Evolutionary conservation across 1,140 invertebrate species (phyloP).

Genomic region (Ganaspis sp.): DNA sequence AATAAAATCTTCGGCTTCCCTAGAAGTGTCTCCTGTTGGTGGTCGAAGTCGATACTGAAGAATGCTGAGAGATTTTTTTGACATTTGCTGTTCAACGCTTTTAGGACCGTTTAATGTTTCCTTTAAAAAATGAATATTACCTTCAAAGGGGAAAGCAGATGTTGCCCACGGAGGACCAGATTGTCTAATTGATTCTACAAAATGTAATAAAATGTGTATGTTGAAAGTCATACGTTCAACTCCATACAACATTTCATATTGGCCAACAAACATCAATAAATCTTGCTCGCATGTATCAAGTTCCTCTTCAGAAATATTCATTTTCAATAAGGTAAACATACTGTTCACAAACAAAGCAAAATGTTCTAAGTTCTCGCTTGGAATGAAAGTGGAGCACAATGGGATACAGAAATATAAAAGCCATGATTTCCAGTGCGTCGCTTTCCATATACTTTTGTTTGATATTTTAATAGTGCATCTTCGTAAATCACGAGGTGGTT

Average conservation of each 20-base stretch:
- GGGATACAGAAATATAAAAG: neutral
- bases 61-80: neutral
- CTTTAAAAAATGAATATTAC: conserved; percentile 32
- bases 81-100: conserved; percentile 36
- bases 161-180: conserved; percentile 38
- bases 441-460: conserved; percentile 35
- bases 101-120: conserved; percentile 32
- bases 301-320: conserved; percentile 30
- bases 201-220: conserved; percentile 36
- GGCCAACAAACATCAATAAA: conserved; percentile 37
- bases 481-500: conserved; percentile 41
- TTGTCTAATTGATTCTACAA: neutral
- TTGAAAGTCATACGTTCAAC: conserved; percentile 36
- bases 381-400: neutral
- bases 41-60: neutral
- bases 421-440: conserved; percentile 43
- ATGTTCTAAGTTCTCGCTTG: neutral
- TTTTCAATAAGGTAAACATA: conserved; percentile 28
- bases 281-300: conserved; percentile 35
- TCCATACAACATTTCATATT: conserved; percentile 41
- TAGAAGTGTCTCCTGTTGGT: neutral
- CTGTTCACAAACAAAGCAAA: conserved; percentile 38
- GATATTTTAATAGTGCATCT: conserved; percentile 37
- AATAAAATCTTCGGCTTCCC: too few relatives aligned
- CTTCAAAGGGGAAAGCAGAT: conserved; percentile 42